Conservation (phyloP, 2,113 vertebrate genomes). For the Myotis davidii region DNA sequence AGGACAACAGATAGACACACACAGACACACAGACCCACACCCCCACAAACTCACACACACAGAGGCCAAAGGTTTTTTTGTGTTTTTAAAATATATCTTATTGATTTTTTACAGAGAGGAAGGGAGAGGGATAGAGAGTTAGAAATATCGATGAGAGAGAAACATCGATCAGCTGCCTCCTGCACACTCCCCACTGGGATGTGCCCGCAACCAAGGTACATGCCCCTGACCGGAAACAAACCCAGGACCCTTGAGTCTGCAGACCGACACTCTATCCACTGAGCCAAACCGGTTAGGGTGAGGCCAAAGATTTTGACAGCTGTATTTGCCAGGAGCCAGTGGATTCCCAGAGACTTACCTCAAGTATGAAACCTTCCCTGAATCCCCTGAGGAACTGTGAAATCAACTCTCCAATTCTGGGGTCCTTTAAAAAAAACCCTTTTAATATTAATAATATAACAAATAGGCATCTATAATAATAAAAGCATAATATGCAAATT, state of each 20-base stretch:
- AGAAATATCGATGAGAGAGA: too few relatives aligned
- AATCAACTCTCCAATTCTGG: not conserved
- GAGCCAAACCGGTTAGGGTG: too few relatives aligned
- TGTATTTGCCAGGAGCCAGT: not conserved
- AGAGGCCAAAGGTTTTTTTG: not conserved
- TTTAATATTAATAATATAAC: not conserved
- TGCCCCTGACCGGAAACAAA: too few relatives aligned
- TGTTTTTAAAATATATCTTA: too few relatives aligned
- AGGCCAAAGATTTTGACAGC: not conserved
- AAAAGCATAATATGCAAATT: too few relatives aligned
- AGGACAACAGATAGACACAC: not conserved
- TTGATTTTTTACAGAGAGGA: too few relatives aligned
- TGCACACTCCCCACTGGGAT: too few relatives aligned
- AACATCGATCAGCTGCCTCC: too few relatives aligned
- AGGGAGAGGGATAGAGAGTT: too few relatives aligned
- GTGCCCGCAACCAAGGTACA: too few relatives aligned
- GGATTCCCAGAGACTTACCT: not conserved
- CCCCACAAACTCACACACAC: not conserved
- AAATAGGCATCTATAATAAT: not conserved
- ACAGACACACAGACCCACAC: not conserved
- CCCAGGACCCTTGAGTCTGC: too few relatives aligned
- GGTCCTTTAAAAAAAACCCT: not conserved
- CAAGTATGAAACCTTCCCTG: not conserved
- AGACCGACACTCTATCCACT: too few relatives aligned
- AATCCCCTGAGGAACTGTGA: not conserved